A percentile compares a stretch with the other conserved stretches of the same genome.
phyloP scores from a whole-genome alignment of 2,797 vertebrate genomes.

The Halcyon badia region DNA sequence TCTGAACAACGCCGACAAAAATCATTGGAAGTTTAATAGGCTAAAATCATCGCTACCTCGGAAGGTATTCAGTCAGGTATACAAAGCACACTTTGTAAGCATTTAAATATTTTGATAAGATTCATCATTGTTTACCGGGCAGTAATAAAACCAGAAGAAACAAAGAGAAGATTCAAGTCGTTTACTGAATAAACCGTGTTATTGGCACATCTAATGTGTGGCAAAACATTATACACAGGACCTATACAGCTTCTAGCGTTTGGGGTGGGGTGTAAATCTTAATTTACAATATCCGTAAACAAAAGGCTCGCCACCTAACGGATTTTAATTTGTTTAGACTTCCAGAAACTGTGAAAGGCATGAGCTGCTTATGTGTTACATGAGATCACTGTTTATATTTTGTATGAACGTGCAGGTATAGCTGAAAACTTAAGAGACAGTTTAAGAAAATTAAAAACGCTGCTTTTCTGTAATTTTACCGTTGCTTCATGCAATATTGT shows the following conservation, averaged over 20 bases:
- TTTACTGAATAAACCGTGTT: conserved; percentile 84
- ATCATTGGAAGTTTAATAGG: conserved; percentile 69
- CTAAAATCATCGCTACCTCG: conserved; percentile 80
- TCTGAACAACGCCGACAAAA: conserved; percentile 68
- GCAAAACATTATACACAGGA: conserved; percentile 86
- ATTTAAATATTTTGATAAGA: conserved; percentile 80
- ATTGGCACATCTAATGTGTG: conserved; percentile 92
- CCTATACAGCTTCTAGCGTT: conserved; percentile 86
- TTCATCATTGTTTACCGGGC: conserved; percentile 65
- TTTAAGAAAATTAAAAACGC: conserved; percentile 85
- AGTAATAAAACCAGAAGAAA: conserved; percentile 83
- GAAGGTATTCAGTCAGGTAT: conserved; percentile 81
- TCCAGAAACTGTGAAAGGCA: conserved; percentile 89
- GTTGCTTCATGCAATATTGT: conserved; percentile 92
- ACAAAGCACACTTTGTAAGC: conserved; percentile 88
- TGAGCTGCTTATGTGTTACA: conserved; percentile 81
- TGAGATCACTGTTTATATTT: conserved; percentile 82
- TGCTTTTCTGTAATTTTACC: conserved; percentile 74
- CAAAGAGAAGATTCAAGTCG: conserved; percentile 80
- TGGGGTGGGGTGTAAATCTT: conserved; percentile 78
- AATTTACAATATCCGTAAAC: conserved; percentile 89
- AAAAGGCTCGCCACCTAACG: conserved; percentile 87
- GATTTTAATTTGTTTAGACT: conserved; percentile 86
- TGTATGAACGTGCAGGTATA: conserved; percentile 86
- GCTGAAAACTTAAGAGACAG: conserved; percentile 80